These are phyloP conservation scores for Sinodicranocentrus sp. DNA, from an alignment of 2,888 invertebrate genomes.

Conservation along the genomic window DNA sequence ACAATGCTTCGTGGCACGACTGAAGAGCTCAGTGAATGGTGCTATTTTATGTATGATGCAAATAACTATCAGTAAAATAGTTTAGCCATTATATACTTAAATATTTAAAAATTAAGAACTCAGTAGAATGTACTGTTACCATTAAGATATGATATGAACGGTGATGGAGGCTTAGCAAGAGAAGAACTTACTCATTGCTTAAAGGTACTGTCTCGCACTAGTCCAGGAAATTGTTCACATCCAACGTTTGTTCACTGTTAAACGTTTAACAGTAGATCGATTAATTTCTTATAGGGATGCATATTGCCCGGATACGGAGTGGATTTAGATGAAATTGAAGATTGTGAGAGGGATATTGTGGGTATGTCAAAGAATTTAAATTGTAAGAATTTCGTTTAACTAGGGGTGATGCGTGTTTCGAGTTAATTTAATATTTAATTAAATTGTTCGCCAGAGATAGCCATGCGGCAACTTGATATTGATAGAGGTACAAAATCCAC, in stretches of 20 bases:
- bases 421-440: too few species aligned
- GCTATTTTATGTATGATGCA: constrained; percentile 51
- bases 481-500: not conserved
- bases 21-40: constrained; percentile 48
- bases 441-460: too few species aligned
- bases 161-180: constrained; percentile 49
- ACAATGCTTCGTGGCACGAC: constrained; percentile 45
- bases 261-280: too few species aligned
- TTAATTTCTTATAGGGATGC: constrained; percentile 49
- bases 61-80: too few species aligned
- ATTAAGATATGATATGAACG: constrained; percentile 55
- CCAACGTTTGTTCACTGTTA: not conserved
- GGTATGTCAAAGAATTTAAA: constrained; percentile 21
- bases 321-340: constrained; percentile 37
- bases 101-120: too few species aligned
- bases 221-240: not conserved
- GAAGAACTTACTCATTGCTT: constrained; percentile 51
- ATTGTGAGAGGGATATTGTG: constrained; percentile 45
- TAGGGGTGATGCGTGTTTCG: too few species aligned
- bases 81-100: too few species aligned
- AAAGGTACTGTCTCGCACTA: constrained; percentile 18
- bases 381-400: not conserved
- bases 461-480: too few species aligned
- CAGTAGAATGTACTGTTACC: too few species aligned
- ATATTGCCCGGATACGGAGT: constrained; percentile 44